Evolutionary conservation across 2,888 invertebrate genomes (phyloP).

Genomic region (Andrena bicolor): DNA sequence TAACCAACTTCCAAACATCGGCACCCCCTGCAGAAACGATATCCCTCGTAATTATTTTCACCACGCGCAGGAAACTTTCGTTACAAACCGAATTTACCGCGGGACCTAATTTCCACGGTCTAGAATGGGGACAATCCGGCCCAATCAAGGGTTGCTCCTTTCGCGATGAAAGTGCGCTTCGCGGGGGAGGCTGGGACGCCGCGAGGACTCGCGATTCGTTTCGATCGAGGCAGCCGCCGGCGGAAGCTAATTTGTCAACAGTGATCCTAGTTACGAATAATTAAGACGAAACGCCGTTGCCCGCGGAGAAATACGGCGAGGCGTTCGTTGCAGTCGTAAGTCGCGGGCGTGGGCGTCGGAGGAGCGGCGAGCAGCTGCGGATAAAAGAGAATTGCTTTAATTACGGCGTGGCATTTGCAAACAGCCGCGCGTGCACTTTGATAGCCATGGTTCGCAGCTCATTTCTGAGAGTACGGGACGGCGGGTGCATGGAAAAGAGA

Average conservation of each 20-base stretch:
- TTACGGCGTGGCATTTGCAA: constrained; percentile 61
- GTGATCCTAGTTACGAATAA: constrained; percentile 35
- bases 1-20: neutral
- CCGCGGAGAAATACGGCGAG: constrained; percentile 12
- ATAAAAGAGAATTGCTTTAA: constrained; percentile 64
- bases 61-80: neutral
- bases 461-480: constrained; percentile 46
- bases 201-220: neutral
- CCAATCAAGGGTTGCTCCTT: neutral
- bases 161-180: neutral
- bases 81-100: neutral
- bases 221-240: neutral
- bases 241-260: constrained; percentile 21
- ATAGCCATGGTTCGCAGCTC: constrained; percentile 60
- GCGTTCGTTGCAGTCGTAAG: constrained; percentile 42
- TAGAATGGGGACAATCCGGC: constrained; percentile 2
- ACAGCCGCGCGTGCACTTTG: constrained; percentile 52
- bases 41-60: neutral
- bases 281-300: constrained; percentile 19
- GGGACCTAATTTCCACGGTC: neutral
- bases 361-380: constrained; percentile 38
- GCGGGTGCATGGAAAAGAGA: constrained; percentile 11
- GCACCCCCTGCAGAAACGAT: neutral
- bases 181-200: neutral
- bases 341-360: constrained; percentile 21